These are phyloP conservation scores for Phataginus tricuspis DNA, from an alignment of 2,797 vertebrate species.

Conservation along the genomic window DNA sequence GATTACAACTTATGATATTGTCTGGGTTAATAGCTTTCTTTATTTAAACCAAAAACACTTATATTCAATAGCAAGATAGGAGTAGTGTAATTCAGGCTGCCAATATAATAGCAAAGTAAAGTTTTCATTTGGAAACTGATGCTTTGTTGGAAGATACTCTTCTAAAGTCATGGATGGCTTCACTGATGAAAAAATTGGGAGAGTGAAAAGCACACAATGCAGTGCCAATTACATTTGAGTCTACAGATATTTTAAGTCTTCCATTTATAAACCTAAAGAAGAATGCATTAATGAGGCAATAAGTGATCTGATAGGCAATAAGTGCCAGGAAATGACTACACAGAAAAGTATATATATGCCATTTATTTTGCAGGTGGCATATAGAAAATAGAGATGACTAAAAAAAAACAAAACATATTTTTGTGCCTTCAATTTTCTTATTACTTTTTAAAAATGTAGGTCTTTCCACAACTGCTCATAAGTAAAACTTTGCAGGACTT, in stretches of 20 bases:
- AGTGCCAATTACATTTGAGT: conserved; percentile 1
- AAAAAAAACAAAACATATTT: neutral
- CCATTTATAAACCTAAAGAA: conserved; percentile 9
- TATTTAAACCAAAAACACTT: neutral
- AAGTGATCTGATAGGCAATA: conserved; percentile 3
- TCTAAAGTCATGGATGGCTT: neutral
- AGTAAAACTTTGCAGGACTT: neutral
- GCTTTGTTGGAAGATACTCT: neutral
- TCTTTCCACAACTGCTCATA: neutral
- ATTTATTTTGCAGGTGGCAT: conserved; percentile 35
- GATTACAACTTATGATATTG: neutral
- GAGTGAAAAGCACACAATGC: neutral
- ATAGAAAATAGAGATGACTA: neutral
- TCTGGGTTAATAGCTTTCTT: neutral
- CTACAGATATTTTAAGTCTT: neutral
- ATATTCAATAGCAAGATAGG: neutral
- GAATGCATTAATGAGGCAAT: conserved; percentile 8
- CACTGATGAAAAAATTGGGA: neutral
- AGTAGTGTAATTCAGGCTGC: neutral
- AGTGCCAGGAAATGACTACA: neutral
- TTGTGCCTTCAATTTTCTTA: neutral
- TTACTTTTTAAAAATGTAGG: neutral
- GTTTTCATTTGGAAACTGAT: conserved; percentile 17
- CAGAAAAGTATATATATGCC: neutral
- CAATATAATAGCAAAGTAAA: neutral